phyloP scores from a whole-genome alignment of 2,797 vertebrate species.

The Rhinella marina region DNA sequence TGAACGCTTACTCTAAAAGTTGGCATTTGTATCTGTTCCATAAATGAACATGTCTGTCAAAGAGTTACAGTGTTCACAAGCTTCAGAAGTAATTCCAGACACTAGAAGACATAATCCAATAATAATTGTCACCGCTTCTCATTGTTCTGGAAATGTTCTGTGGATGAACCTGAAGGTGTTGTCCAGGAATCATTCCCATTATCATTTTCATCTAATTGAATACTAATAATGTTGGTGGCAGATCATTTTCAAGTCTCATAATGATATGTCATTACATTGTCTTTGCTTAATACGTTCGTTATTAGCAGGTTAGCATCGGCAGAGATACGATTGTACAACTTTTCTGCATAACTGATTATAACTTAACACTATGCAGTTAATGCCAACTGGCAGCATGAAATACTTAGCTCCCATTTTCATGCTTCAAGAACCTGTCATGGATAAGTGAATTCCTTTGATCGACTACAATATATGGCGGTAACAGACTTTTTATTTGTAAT shows the following conservation, averaged over 20 bases:
- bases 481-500: slow-evolving; percentile 69
- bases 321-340: slow-evolving; percentile 38
- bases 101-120: not conserved
- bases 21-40: not conserved
- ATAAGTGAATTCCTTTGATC: slow-evolving; percentile 65
- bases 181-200: slow-evolving; percentile 30
- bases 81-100: not conserved
- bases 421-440: slow-evolving; percentile 66
- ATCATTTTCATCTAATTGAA: slow-evolving; percentile 44
- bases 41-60: not conserved
- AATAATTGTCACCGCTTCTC: not conserved
- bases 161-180: not conserved
- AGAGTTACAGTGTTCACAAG: not conserved
- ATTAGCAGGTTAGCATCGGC: slow-evolving; percentile 39
- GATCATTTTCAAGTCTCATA: slow-evolving; percentile 38
- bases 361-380: slow-evolving; percentile 48
- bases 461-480: slow-evolving; percentile 64
- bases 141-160: not conserved
- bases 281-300: slow-evolving; percentile 44
- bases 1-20: not conserved
- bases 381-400: slow-evolving; percentile 50
- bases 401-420: slow-evolving; percentile 38
- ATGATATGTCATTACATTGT: slow-evolving; percentile 50
- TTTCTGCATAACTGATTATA: slow-evolving; percentile 50
- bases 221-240: slow-evolving; percentile 40